A percentile compares a stretch with the other conserved stretches of the same genome.
Conservation (phyloP, 2,888 invertebrate genomes). For the Cantharis lateralis region DNA sequence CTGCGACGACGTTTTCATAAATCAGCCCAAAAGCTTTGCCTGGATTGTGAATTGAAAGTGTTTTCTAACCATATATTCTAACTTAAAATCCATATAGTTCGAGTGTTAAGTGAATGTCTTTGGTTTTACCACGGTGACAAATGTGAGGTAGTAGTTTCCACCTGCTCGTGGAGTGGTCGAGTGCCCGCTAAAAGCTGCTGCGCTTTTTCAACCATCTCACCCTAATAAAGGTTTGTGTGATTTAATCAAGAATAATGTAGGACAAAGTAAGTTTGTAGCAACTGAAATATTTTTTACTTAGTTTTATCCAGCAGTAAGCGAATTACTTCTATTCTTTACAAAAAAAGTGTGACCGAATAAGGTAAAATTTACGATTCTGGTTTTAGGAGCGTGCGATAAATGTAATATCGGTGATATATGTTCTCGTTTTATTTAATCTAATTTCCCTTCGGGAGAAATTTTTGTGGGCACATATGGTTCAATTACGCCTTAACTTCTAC, state of each 20-base stretch:
- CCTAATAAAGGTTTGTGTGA: slow-evolving; percentile 38
- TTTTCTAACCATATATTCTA: slow-evolving; percentile 32
- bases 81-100: slow-evolving; percentile 23
- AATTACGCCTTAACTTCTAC: slow-evolving; percentile 46
- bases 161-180: slow-evolving; percentile 27
- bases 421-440: slow-evolving; percentile 30
- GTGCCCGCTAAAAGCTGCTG: slow-evolving; percentile 28
- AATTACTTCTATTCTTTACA: slow-evolving; percentile 23
- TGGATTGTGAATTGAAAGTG: slow-evolving; percentile 34
- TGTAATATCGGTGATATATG: slow-evolving; percentile 31
- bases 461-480: slow-evolving; percentile 45
- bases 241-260: slow-evolving; percentile 40
- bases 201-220: slow-evolving; percentile 18
- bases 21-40: slow-evolving; percentile 40
- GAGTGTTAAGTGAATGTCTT: slow-evolving; percentile 15
- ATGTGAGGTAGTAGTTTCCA: slow-evolving; percentile 26
- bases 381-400: slow-evolving; percentile 24
- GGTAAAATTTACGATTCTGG: slow-evolving; percentile 25
- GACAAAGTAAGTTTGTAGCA: slow-evolving; percentile 22
- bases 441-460: slow-evolving; percentile 32
- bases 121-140: slow-evolving; percentile 19
- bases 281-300: slow-evolving; percentile 24
- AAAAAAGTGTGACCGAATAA: slow-evolving; percentile 18
- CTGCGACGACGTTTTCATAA: slow-evolving; percentile 43
- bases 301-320: slow-evolving; percentile 15